Percentiles rank a stretch among this genome's conserved stretches.
phyloP scores from a whole-genome alignment of 2,888 invertebrate genomes.

The Drosophila melanocephala region DNA sequence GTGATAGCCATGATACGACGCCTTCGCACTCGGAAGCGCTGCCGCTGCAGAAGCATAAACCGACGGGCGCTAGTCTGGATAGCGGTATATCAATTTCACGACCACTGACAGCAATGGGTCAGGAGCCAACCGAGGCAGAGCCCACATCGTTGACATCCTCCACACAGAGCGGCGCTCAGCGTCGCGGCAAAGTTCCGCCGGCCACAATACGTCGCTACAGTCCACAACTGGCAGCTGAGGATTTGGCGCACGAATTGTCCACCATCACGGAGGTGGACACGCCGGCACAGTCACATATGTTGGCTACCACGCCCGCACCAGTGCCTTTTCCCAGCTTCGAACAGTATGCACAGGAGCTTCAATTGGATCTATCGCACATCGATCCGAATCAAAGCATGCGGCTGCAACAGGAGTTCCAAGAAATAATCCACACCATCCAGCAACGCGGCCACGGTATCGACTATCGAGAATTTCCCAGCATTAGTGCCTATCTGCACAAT shows the following conservation, averaged over 20 bases:
- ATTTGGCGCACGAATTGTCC: constrained; percentile 87
- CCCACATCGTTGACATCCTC: constrained; percentile 63
- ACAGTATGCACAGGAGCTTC: constrained; percentile 86
- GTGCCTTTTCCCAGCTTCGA: constrained; percentile 80
- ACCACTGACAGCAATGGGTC: constrained; percentile 81
- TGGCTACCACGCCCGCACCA: constrained; percentile 41
- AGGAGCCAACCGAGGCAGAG: constrained; percentile 56
- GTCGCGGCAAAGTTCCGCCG: constrained; percentile 71
- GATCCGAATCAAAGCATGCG: constrained; percentile 86
- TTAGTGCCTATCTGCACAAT: constrained; percentile 75
- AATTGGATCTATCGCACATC: constrained; percentile 81
- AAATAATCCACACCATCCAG: constrained; percentile 64
- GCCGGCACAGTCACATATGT: constrained; percentile 86
- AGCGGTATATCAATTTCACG: constrained; percentile 85
- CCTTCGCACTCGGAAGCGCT: constrained; percentile 57
- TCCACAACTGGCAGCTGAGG: constrained; percentile 83
- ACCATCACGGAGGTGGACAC: constrained; percentile 90
- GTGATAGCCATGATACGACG: constrained; percentile 45
- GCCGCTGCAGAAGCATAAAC: constrained; percentile 79
- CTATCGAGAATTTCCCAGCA: constrained; percentile 80
- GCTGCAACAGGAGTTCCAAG: constrained; percentile 82
- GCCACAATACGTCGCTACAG: constrained; percentile 83
- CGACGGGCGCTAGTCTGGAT: constrained; percentile 82
- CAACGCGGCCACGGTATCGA: constrained; percentile 38
- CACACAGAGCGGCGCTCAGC: constrained; percentile 39